Percentiles rank a stretch among this genome's conserved stretches.
Conservation (phyloP, 2,888 invertebrate genomes). For the Conomelus anceps region DNA sequence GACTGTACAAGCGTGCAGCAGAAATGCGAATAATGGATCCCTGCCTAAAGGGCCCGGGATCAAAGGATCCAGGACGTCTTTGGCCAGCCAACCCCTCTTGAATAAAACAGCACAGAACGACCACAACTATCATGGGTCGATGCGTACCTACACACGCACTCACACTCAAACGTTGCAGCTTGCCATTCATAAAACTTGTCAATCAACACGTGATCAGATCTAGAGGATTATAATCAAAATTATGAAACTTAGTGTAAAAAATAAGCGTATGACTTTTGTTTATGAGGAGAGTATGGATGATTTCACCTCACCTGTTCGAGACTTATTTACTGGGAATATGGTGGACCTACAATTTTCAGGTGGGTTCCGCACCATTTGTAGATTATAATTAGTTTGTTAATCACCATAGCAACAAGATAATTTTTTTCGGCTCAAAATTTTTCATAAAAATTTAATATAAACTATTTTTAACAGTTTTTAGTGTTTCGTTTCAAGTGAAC, state of each 20-base stretch:
- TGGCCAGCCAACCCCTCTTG: not conserved
- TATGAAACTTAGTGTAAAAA: no score
- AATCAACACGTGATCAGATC: not conserved
- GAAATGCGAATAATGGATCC: not conserved
- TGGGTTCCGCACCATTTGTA: no score
- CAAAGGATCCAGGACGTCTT: not conserved
- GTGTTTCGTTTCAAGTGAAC: no score
- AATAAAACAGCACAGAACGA: not conserved
- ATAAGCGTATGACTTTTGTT: not conserved
- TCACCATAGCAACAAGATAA: no score
- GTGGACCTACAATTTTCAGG: no score
- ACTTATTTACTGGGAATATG: no score
- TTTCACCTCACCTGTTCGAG: no score
- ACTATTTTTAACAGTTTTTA: no score
- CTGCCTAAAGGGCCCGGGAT: not conserved
- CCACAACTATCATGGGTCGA: not conserved
- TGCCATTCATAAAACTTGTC: not conserved
- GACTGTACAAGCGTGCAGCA: not conserved
- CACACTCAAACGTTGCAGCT: not conserved
- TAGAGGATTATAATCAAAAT: not conserved
- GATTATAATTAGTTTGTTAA: no score
- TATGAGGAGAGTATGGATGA: no score
- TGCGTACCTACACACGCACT: not conserved
- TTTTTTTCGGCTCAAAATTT: no score
- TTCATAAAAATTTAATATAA: no score